Evolutionary conservation across 2,113 vertebrate genomes (phyloP).

Genomic region (Verasper variegatus): DNA sequence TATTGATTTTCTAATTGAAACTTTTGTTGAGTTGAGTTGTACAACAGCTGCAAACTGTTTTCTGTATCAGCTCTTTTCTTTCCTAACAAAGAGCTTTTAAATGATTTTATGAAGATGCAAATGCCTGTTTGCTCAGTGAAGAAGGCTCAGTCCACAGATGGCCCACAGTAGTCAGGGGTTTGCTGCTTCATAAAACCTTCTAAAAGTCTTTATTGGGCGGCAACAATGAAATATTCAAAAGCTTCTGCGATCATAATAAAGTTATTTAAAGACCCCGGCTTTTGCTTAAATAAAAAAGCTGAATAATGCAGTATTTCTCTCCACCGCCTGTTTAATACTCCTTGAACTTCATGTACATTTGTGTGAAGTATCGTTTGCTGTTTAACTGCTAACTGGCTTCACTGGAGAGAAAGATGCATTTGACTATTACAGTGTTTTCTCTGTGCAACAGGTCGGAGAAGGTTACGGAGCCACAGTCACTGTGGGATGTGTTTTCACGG

Average conservation of each 20-base stretch:
- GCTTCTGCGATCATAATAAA: neutral
- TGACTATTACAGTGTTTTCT: conserved; percentile 24
- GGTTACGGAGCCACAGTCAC: neutral
- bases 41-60: neutral
- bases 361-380: neutral
- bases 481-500: conserved; percentile 28
- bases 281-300: conserved; percentile 8
- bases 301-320: conserved; percentile 8
- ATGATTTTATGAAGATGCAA: neutral
- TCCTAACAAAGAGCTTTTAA: conserved; percentile 26
- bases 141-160: neutral
- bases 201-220: conserved; percentile 17
- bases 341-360: neutral
- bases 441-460: neutral
- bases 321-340: no score
- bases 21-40: neutral
- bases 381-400: neutral
- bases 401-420: conserved; percentile 9
- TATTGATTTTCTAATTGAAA: neutral
- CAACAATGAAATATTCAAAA: conserved; percentile 23
- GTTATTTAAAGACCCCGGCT: conserved; percentile 12
- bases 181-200: conserved; percentile 10
- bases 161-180: neutral
- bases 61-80: conserved; percentile 3
- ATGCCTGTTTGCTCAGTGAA: neutral